Percentiles rank a stretch among this genome's conserved stretches.
Evolutionary conservation across 2,888 invertebrate genomes (phyloP).

Genomic region (Pyrocoelia pectoralis): DNA sequence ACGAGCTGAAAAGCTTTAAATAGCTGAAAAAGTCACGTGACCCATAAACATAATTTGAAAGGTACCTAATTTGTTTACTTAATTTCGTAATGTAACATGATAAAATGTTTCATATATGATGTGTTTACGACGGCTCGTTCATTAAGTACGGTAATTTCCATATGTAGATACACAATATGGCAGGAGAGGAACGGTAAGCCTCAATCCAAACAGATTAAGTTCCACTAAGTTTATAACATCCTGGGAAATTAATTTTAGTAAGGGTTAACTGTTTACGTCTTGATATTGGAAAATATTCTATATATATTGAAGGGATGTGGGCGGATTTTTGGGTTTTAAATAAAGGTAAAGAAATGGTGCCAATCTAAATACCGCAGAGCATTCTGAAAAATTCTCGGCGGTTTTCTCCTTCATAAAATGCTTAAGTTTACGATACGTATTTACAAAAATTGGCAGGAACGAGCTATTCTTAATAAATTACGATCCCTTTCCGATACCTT

Average conservation of each 20-base stretch:
- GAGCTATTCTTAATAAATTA: background rate
- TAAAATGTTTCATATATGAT: background rate
- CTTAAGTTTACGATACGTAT: conserved; percentile 1
- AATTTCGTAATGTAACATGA: background rate
- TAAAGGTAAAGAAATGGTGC: background rate
- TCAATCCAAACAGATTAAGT: conserved; percentile 11
- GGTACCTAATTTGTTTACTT: background rate
- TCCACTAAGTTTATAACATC: conserved; percentile 13
- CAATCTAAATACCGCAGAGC: background rate
- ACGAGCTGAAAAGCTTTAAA: no score
- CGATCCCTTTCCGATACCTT: background rate
- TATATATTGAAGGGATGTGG: background rate
- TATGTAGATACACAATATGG: conserved; percentile 10
- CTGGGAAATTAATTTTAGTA: conserved; percentile 9
- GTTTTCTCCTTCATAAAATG: background rate
- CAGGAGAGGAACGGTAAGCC: conserved; percentile 7
- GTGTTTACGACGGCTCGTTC: background rate
- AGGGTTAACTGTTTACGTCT: conserved; percentile 9
- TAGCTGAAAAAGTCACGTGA: background rate
- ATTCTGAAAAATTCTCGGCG: background rate
- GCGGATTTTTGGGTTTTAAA: background rate
- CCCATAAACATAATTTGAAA: background rate
- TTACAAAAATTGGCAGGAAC: background rate
- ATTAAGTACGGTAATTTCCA: conserved; percentile 11
- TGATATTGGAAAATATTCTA: background rate